Conservation (phyloP, 2,797 vertebrate genomes). For the Florisuga fusca region DNA sequence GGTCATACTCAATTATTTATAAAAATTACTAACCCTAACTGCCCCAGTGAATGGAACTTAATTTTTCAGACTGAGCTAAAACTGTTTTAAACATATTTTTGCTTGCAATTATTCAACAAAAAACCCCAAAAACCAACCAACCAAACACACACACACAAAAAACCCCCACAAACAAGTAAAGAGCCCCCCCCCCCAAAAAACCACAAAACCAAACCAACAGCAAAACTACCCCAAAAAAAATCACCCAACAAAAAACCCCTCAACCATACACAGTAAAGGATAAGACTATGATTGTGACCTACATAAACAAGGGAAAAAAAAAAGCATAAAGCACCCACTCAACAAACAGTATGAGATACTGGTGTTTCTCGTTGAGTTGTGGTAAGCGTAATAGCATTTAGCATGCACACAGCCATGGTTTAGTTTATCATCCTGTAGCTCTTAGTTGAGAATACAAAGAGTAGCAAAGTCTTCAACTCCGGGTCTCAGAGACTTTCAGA, state of each 20-base stretch:
- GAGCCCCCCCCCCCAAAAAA: too few species aligned
- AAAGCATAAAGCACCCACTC: not conserved
- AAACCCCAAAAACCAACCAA: too few species aligned
- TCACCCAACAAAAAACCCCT: too few species aligned
- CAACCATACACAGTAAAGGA: not conserved
- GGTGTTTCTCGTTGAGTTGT: not conserved
- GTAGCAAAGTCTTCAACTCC: not conserved
- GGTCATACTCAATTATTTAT: not conserved
- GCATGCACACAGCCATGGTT: accelerated
- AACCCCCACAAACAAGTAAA: too few species aligned
- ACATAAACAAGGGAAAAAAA: not conserved
- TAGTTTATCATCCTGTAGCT: not conserved
- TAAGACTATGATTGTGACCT: not conserved
- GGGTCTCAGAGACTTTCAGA: not conserved
- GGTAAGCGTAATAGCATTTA: not conserved
- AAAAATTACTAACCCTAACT: not conserved
- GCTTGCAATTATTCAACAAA: too few species aligned
- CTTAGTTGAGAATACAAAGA: not conserved
- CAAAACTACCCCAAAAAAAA: too few species aligned
- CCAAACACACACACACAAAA: too few species aligned
- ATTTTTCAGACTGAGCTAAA: not conserved
- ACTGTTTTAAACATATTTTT: not conserved
- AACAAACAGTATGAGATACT: not conserved
- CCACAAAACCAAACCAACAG: too few species aligned
- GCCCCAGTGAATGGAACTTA: not conserved